Percentiles rank a stretch among this genome's conserved stretches.
phyloP scores from a whole-genome alignment of 2,797 vertebrate species.

The Anguilla anguilla region DNA sequence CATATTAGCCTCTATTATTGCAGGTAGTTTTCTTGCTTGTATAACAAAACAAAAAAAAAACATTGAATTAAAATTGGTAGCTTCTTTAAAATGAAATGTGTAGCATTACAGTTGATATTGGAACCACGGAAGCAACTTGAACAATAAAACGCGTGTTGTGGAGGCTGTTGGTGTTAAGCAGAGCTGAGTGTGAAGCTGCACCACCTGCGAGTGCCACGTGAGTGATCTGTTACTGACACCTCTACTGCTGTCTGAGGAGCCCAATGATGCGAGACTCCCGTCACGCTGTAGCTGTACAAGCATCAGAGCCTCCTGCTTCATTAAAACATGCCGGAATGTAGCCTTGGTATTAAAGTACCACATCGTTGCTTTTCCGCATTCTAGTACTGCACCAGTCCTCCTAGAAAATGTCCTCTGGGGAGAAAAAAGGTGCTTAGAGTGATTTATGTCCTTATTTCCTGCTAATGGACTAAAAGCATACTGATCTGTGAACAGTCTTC shows the following conservation, averaged over 20 bases:
- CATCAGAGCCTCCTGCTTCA: neutral
- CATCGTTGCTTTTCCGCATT: neutral
- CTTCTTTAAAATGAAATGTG: neutral
- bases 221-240: neutral
- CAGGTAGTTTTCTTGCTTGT: neutral
- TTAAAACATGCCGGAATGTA: neutral
- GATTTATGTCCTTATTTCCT: neutral
- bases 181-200: neutral
- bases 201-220: neutral
- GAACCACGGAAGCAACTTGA: neutral
- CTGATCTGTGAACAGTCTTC: neutral
- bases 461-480: constrained; percentile 1
- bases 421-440: neutral
- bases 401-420: neutral
- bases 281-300: neutral
- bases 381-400: neutral
- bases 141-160: neutral
- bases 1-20: neutral
- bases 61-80: too few relatives aligned
- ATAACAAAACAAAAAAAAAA: too few relatives aligned
- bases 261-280: neutral
- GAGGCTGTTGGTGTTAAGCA: too few relatives aligned
- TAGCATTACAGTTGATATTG: neutral
- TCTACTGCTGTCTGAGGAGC: neutral
- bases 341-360: neutral